Evolutionary conservation across 2,797 vertebrate species (phyloP), one percentile per base, ranked within the genome.

Genomic region (Pygocentrus nattereri): DNA sequence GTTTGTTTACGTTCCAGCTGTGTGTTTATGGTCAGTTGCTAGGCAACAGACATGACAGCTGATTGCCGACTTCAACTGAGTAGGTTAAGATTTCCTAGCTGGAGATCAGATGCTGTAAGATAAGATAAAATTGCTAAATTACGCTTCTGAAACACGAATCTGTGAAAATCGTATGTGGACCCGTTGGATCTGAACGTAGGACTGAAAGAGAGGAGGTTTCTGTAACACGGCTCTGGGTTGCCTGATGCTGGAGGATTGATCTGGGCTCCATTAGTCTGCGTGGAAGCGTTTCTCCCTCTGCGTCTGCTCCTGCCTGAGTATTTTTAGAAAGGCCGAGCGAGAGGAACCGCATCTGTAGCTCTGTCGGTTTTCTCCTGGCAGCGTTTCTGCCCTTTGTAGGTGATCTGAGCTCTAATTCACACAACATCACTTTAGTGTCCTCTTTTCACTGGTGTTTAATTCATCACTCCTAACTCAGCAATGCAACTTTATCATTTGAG

Each of bases 221-320:
- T n/a, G n/a, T n/a, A n/a, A n/a, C n/a, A n/a, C n/a, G n/a, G n/a
- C n/a, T n/a, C n/a, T n/a, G n/a, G n/a, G n/a, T 82, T 54, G 58
- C 27, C 23, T 58, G 67, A 59, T 6, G 30, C 80, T 23, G 21
- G 52, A 56, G 21, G 27, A 81, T 88, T 70, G 74, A 76, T 87
- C 86, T 84, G 77, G 78, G 65, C 52, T 62, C 81, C 75, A 73
- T 68, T 41, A 41, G 52, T 75, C 23, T 78, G 76, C 76, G 72
- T 82, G 59, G 41, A 64, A 76, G 64, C 64, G 41, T 54, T 67
- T 50, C 38, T 15, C 50, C 47, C 62, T 78, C 49, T 49, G 27
- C 27, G 25, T 13, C 50, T 38, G 19, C 34, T 50, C 12, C 74
- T 52, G 16, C 74, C 59, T 58, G 54, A 56, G 65, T 76, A 76